Base-by-base conservation (phyloP, 2,888 invertebrate genomes). In the Tipula helvola region DNA sequence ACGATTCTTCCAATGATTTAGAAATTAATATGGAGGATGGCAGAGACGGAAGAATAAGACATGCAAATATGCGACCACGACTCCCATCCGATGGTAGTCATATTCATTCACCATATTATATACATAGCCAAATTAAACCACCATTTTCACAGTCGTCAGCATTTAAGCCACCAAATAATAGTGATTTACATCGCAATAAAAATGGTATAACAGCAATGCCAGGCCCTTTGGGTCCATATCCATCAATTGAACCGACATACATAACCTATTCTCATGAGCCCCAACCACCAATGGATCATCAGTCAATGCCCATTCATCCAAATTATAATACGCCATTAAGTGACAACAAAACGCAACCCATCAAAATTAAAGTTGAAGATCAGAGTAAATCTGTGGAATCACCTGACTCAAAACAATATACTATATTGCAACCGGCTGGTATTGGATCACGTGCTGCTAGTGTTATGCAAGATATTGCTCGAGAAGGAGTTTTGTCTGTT, bases 341-440 rank as follows among this genome's bases (percentile, higher is more conserved):
- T 36, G 86, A 86, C 13, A 39, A 39, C 16, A 57, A 86, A 36
- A 52, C 52, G 16, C 52, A 52, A 36, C 86, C 86, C 8, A 86
- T 86, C 8, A 86, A 86, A 86, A 86, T 86, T 4, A 86, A 86
- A 57, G 10, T 52, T 8, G 86, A 86, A 16, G 86, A 86, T 16
- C 28, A 16, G n/a, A 57, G 5, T 39, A 86, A 86, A 86, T 52
- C 86, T n/a, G 57, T 90, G 83, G 90, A 90, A 88, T 92, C 92
- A 87, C 92, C 92, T 41, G 90, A 90, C 88, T 94, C 95, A 87
- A 97, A 97, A 92, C 96, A 97, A 90, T 97, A 97, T 90, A 97
- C 97, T 87, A 96, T 96, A 88, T 92, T 97, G 88, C 97, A 97
- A 91, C 97, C 97, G 0, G 96, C 96, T 12, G 95, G 95, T 42